Base-by-base conservation (phyloP, 30 jellyfish, hydroid and myxozoan species). In the Cassiopea xamachana region DNA sequence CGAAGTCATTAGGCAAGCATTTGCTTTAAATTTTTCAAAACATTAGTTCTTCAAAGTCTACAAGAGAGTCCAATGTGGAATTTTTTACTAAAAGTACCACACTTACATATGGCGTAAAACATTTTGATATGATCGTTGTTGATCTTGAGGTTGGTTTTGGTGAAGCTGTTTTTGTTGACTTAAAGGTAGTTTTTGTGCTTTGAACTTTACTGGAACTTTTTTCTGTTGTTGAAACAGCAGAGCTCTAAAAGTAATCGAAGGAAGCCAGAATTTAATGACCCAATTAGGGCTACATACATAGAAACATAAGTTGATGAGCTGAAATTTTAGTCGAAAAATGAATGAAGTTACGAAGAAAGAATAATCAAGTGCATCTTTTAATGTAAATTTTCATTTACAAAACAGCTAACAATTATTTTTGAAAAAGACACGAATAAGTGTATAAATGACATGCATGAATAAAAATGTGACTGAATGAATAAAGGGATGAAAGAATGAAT, bases 71-170 rank as follows among this genome's bases (percentile, higher is more conserved):
- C 43, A 62, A 62, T 8, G 74, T 62, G 74, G 12, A 13, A 58
- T 58, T 58, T 62, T 13, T 62, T 62, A 17, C 7, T 3, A 14
- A 62, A 14, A 4, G 19, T 62, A 62, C 43, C 14, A 4, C 46
- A 58, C 89, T 80, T 39, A 80, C 89, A 51, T n/a, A 67, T 27
- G 60, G 46, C 16, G 79, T 12, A 1, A 64, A 46, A 47, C 89
- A 80, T 7, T 49, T 58, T 67, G 17, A 58, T n/a, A 19, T 16
- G 39, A 75, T 19, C 44, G 84, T 44, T 61, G 79, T 61, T 1
- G 89, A 39, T 9, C 60, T 19, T 46, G 43, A 39, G 2, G 89
- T 80, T 64, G 89, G 76, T 14, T n/a, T 55, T 39, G n/a, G 48
- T 43, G 69, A 58, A 17, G 68, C n/a, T 18, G n/a, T 27, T 15